Percentiles rank a stretch among this genome's conserved stretches.
phyloP scores from a whole-genome alignment of 2,888 invertebrate genomes.

The Zhengitettix transpicula region DNA sequence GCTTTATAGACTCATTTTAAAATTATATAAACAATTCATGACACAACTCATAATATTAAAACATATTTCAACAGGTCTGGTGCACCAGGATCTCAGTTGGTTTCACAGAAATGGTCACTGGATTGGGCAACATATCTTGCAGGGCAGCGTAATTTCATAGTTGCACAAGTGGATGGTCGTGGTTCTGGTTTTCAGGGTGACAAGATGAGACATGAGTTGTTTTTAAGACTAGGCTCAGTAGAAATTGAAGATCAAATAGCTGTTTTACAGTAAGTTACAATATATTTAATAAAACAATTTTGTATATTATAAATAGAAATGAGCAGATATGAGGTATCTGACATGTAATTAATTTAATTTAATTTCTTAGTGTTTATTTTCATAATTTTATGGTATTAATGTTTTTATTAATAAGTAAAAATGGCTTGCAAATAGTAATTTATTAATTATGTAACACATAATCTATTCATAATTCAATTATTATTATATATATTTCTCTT shows the following conservation, averaged over 20 bases:
- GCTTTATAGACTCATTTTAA: too few relatives aligned
- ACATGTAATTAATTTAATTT: too few relatives aligned
- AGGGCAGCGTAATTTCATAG: conserved; percentile 65
- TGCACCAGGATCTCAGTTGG: conserved; percentile 69
- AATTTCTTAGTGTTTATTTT: too few relatives aligned
- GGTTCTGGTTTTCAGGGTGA: conserved; percentile 77
- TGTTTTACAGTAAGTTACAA: conserved; percentile 21
- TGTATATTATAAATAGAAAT: neutral
- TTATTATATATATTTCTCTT: too few relatives aligned
- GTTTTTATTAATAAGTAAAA: too few relatives aligned
- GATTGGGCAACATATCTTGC: conserved; percentile 77
- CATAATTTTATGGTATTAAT: too few relatives aligned
- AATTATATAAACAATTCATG: too few relatives aligned
- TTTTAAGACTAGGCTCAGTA: conserved; percentile 50
- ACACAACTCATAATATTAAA: too few relatives aligned
- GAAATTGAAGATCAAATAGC: conserved; percentile 64
- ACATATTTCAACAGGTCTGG: conserved; percentile 37
- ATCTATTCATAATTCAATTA: too few relatives aligned
- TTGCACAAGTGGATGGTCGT: conserved; percentile 76
- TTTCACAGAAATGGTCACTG: conserved; percentile 61
- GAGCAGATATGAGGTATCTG: neutral
- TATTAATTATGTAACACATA: too few relatives aligned
- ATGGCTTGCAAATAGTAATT: too few relatives aligned
- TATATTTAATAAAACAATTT: neutral
- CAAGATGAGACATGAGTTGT: conserved; percentile 50